Evolutionary conservation across 2,888 invertebrate genomes (phyloP), one percentile per base, ranked within the genome.

Genomic region (Galerucella pusilla): DNA sequence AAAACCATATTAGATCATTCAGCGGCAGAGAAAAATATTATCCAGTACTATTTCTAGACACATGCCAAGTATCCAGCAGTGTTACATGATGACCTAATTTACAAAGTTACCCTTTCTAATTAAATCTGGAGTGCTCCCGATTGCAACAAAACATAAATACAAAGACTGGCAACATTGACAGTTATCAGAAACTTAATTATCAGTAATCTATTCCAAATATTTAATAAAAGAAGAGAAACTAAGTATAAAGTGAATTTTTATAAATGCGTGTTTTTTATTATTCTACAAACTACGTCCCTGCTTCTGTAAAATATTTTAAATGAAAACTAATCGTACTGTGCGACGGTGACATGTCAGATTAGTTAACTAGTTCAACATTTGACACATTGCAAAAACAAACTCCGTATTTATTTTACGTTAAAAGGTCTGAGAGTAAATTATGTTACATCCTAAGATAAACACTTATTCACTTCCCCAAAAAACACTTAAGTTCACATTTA

Each of bases 361-460:
- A 81, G 80, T 81, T 73, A 78, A 77, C 81, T 75, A 75, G 75
- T 75, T 70, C 79, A 80, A 80, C 80, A 80, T 79, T 81, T 82
- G 84, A 84, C 84, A 84, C 80, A 80, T 82, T 84, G 84, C 83
- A 78, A 84, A 83, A 85, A 84, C 84, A 84, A 82, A 76, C 78
- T 74, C 76, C 78, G 76, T 85, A 81, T 85, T 85, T 85, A 83
- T 84, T 82, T 82, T 81, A 81, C 78, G 81, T 83, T 85, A 83
- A 84, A 83, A 84, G 83, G 84, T 84, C 84, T 84, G 81, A 81
- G 80, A 82, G 83, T 78, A 80, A 83, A 82, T 81, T 78, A 78
- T 80, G 80, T 81, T 81, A 80, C 80, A 77, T 77, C 75, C 75
- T 57, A 65, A 74, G 77, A 63, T 68, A 72, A 75, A 73, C 76